Conservation (phyloP, 2,113 vertebrate genomes). For the Mus musculus region GRCm39 chr1:58783001-58783500, state of each 20-base stretch:
- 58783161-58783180: no score
- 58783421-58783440: background rate
- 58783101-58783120: no score
- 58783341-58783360: background rate
- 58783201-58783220: no score
- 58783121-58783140: no score
- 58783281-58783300: background rate
- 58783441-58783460: background rate
- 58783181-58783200: no score
- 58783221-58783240: background rate
- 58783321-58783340: background rate
- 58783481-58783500: background rate
- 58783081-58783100: no score
- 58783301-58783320: background rate
- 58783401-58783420: background rate
- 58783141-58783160: no score
- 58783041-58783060: background rate
- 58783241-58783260: conserved; percentile 6
- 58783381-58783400: background rate
- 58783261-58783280: background rate
- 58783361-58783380: background rate
- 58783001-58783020: background rate
- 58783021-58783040: background rate
- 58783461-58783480: background rate
- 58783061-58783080: no score